Base-by-base conservation (phyloP, 1,140 invertebrate species). In the Thaumatotibia leucotreta region DNA sequence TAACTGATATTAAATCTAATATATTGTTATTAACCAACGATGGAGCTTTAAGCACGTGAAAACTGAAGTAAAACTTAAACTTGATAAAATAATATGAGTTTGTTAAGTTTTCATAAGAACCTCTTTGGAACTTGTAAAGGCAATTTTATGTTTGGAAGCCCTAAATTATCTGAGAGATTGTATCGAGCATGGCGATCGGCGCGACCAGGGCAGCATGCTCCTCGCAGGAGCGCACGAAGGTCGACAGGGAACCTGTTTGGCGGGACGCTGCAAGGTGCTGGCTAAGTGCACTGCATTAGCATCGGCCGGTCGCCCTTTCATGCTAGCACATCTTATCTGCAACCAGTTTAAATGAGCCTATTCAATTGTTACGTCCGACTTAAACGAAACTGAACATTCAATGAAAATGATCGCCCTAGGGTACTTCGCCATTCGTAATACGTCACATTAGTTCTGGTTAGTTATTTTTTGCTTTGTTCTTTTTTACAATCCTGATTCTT, bases 221-320 rank as follows among this genome's bases (percentile, higher is more conserved):
- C 83, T 72, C 70, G 71, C 67, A 80, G 74, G 73, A 84, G 84
- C 74, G 75, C 52, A 17, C 76, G 84, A 88, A 90, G 84, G 88
- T 87, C 86, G 86, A 68, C 68, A 64, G 62, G 75, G 74, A 90
- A 90, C 88, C 84, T 85, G 88, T 89, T 89, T 87, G 79, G 77
- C 76, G 76, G 85, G 83, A 81, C 79, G 83, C 72, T 72, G 87
- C 85, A 88, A 89, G 83, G 87, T 89, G 87, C 84, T 82, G 79
- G 70, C 75, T 89, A 87, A 88, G 85, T 89, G 86, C 87, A 83
- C 78, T 80, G 76, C 82, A 89, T 87, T 88, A 87, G 76, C 83
- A 83, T 87, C 82, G 86, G 14, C 86, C 86, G 85, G 74, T 79
- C 78, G 81, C 83, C 84, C 87, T 89, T 89, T 89, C 82, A 76